Evolutionary conservation across 1,140 invertebrate species (phyloP), one percentile per base, ranked within the genome.

Genomic region (Dinoponera quadriceps): DNA sequence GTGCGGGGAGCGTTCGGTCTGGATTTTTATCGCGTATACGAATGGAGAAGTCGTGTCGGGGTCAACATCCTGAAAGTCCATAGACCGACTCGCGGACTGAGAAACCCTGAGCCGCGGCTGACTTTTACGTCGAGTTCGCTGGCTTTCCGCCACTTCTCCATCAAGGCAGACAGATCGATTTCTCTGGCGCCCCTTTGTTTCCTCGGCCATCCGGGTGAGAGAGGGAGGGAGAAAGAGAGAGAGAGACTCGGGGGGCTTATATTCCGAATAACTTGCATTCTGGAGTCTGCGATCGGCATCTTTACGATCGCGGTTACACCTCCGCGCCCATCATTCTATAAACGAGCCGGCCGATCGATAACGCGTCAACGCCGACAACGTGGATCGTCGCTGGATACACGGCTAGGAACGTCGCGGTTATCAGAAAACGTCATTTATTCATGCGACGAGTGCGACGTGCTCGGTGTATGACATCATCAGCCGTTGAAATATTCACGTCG

Each of bases 101-200:
- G 73, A 75, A 33, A 75, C 73, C 44, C 73, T 29, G 73, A 75
- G 33, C 63, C 18, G n/a, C 25, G 74, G 48, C 63, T 44, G 75
- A 80, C 81, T 83, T 83, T 66, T 78, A 68, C 63, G 51, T 77
- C 38, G 73, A 20, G 20, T 44, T 66, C 33, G 72, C 27, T 33
- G 74, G 72, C 63, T 83, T 49, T 78, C 62, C 60, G 57, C 75
- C 73, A 59, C 73, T 83, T 66, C 60, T 49, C 73, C 51, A 80
- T 88, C 84, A 82, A 78, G 86, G 82, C 83, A 91, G 90, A 91
- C 90, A 86, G 86, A 91, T 91, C 90, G 90, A 91, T 91, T 91
- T 91, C 89, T 85, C 84, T 83, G 90, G 87, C 90, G 90, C 89
- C 90, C 66, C 33, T 87, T 82, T 63, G 83, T 86, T 83, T 83